Evolutionary conservation across 2,888 invertebrate genomes (phyloP).

Genomic region (Rhingia rostrata): DNA sequence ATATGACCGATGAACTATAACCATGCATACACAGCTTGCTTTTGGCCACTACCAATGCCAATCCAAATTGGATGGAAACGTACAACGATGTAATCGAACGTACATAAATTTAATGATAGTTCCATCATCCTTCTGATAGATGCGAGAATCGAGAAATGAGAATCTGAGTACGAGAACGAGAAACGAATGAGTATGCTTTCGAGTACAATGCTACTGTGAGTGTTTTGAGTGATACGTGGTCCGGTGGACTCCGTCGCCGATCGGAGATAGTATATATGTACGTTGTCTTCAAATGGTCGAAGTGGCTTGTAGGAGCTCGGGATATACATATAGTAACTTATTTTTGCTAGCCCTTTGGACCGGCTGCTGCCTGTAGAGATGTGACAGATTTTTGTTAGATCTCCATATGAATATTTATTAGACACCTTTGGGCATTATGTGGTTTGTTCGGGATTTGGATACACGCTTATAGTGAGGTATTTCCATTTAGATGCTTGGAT

Average conservation of each 20-base stretch:
- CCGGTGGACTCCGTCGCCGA: not conserved
- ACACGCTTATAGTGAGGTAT: slow-evolving; percentile 8
- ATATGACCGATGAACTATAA: too few species aligned
- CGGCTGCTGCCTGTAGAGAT: slow-evolving; percentile 10
- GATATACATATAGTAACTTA: slow-evolving; percentile 45
- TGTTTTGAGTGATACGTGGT: slow-evolving; percentile 36
- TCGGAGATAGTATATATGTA: not conserved
- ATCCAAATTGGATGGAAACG: slow-evolving; percentile 62
- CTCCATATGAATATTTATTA: slow-evolving; percentile 43
- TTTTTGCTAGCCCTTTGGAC: slow-evolving; percentile 41
- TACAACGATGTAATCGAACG: slow-evolving; percentile 67
- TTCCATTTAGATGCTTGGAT: slow-evolving; percentile 3
- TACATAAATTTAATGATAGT: slow-evolving; percentile 66
- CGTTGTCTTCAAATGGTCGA: slow-evolving; percentile 12
- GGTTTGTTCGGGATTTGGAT: not conserved
- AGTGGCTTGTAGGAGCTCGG: slow-evolving; percentile 35
- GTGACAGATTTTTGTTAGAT: slow-evolving; percentile 40
- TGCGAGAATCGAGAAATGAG: slow-evolving; percentile 36
- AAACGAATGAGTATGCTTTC: slow-evolving; percentile 12
- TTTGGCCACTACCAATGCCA: slow-evolving; percentile 36
- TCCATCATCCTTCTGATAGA: slow-evolving; percentile 60
- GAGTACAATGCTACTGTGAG: slow-evolving; percentile 32
- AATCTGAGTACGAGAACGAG: slow-evolving; percentile 16
- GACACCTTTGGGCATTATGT: slow-evolving; percentile 12
- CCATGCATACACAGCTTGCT: not conserved